phyloP scores from a whole-genome alignment of 2,113 vertebrate genomes.

The Sinocyclocheilus anophthalmus region DNA sequence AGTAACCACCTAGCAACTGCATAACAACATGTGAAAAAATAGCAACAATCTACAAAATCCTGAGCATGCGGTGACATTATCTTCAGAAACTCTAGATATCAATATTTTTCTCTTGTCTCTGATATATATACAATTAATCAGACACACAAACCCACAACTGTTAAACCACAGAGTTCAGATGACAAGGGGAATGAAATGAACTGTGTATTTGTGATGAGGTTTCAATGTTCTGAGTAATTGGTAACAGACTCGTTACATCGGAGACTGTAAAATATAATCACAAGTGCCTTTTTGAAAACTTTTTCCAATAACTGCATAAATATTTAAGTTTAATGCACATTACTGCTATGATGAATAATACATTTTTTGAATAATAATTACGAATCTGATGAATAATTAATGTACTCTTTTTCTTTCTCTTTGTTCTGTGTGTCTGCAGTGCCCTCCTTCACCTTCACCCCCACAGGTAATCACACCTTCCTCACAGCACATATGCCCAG shows the following conservation, averaged over 20 bases:
- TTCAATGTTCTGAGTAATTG: not conserved
- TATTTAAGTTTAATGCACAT: not conserved
- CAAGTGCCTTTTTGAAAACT: not conserved
- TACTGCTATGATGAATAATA: not conserved
- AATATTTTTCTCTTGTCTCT: not conserved
- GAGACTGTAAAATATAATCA: not conserved
- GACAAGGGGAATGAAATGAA: not conserved
- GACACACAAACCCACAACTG: not conserved
- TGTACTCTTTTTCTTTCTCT: slow-evolving; percentile 39
- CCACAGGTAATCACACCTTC: slow-evolving; percentile 88
- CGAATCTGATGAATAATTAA: slow-evolving; percentile 11
- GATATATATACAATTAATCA: not conserved
- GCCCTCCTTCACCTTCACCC: slow-evolving; percentile 99
- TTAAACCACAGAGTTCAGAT: not conserved
- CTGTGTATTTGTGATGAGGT: slow-evolving; percentile 1
- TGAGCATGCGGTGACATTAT: not conserved
- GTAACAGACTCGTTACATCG: not conserved
- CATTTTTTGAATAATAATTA: not conserved
- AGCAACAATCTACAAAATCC: not conserved
- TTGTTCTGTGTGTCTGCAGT: slow-evolving; percentile 83
- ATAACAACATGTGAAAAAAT: not conserved
- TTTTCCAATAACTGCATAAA: not conserved
- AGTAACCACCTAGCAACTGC: not conserved
- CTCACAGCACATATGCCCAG: slow-evolving; percentile 10
- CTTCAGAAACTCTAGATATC: not conserved